Conservation (phyloP, 2,113 vertebrate species). For the Haplochromis vanheusdeni region DNA sequence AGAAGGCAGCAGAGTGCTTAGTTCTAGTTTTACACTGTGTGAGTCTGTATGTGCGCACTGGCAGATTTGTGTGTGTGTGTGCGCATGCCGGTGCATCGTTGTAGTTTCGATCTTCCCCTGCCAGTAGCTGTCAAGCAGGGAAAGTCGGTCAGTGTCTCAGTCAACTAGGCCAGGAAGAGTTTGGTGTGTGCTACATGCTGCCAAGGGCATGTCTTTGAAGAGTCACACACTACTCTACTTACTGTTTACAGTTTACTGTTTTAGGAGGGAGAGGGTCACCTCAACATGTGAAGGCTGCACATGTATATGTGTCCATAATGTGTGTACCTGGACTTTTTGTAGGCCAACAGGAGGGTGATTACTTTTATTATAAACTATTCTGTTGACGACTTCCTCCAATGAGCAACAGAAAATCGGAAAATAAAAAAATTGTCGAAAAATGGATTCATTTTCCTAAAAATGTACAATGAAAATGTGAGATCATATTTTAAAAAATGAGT, state of each 20-base stretch:
- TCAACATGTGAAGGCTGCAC: not conserved
- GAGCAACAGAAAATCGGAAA: not conserved
- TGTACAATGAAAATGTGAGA: not conserved
- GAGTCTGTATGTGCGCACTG: not conserved
- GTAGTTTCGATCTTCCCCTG: not conserved
- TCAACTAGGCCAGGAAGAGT: constrained; percentile 15
- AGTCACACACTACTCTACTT: not conserved
- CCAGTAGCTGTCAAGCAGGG: not conserved
- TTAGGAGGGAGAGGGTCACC: not conserved
- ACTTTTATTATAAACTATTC: not conserved
- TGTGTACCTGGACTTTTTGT: not conserved
- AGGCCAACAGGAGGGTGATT: not conserved
- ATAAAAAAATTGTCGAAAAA: not conserved
- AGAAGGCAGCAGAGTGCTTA: not conserved
- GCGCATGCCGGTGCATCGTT: not conserved
- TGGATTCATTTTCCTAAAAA: not conserved
- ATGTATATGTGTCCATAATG: not conserved
- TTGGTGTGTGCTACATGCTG: not conserved
- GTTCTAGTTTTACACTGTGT: not conserved
- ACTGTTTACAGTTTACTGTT: not conserved
- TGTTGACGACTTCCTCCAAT: not conserved
- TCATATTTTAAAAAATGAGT: not conserved
- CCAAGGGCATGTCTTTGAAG: constrained; percentile 15
- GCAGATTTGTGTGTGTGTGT: too few relatives aligned
- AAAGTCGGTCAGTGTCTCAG: constrained; percentile 45